Conservation (phyloP, 1,140 invertebrate species). For the Tetragnatha versicolor region DNA sequence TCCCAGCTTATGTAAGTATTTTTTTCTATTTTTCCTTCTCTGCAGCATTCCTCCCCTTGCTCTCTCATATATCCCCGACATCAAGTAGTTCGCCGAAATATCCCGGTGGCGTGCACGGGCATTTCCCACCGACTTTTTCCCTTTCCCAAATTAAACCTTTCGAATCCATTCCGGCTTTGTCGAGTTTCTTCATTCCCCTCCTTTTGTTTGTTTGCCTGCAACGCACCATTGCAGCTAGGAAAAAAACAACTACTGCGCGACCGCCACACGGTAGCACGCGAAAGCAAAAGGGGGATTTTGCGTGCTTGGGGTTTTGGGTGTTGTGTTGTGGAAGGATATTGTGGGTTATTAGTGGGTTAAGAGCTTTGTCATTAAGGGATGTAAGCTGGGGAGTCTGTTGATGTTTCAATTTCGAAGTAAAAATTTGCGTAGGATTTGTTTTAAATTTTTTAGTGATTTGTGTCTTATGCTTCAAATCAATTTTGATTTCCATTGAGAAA, state of each 20-base stretch:
- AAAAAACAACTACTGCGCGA: neutral
- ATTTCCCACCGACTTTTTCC: neutral
- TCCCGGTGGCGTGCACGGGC: slow-evolving; percentile 7
- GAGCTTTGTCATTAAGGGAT: too few relatives aligned
- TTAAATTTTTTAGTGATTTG: too few relatives aligned
- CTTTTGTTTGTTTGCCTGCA: neutral
- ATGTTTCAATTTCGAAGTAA: too few relatives aligned
- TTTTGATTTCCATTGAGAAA: too few relatives aligned
- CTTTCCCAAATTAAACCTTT: slow-evolving; percentile 26
- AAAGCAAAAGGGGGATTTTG: slow-evolving; percentile 1
- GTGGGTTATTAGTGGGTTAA: too few relatives aligned
- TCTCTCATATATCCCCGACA: slow-evolving; percentile 9
- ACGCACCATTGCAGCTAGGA: neutral
- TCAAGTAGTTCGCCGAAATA: slow-evolving; percentile 2
- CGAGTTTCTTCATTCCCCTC: neutral
- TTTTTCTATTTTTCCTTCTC: neutral
- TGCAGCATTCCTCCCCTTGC: neutral
- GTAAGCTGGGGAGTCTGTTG: too few relatives aligned
- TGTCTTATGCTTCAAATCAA: too few relatives aligned
- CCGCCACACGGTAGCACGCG: neutral
- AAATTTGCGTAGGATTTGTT: too few relatives aligned
- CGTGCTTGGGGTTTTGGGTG: neutral
- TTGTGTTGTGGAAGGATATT: too few relatives aligned
- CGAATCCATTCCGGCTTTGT: slow-evolving; percentile 6
- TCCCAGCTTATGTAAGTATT: slow-evolving; percentile 13